Evolutionary conservation across 2,113 vertebrate genomes (phyloP).

Genomic region (Holacanthus passer): DNA sequence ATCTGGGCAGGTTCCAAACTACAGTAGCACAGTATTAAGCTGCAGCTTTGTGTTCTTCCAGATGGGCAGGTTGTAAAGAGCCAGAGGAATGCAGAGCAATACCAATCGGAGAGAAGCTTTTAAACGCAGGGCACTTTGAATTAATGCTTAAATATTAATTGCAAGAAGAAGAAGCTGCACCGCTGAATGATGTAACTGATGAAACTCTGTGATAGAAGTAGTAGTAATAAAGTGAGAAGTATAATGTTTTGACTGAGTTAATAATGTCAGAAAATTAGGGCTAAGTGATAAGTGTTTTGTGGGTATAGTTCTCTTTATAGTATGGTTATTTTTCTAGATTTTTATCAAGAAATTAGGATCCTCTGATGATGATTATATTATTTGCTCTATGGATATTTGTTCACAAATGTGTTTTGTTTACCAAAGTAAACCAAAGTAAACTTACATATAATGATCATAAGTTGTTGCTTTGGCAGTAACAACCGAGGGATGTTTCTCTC

Average conservation of each 20-base stretch:
- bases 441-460: neutral
- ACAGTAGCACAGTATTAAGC: constrained; percentile 10
- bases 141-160: constrained; percentile 22
- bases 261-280: neutral
- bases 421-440: no score
- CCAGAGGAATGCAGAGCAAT: constrained; percentile 27
- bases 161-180: constrained; percentile 19
- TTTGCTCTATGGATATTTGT: neutral
- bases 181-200: neutral
- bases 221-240: neutral
- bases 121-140: constrained; percentile 18
- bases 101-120: constrained; percentile 9
- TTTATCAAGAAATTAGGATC: neutral
- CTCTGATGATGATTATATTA: neutral
- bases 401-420: no score
- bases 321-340: neutral
- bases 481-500: neutral
- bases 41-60: constrained; percentile 32
- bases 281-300: neutral
- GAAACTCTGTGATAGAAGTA: no score
- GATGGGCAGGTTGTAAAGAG: constrained; percentile 34
- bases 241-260: neutral
- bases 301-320: neutral
- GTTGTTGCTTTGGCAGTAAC: neutral
- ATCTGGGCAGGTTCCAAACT: constrained; percentile 22